Conservation (phyloP, 2,888 invertebrate species). For the Ormia ochracea region DNA sequence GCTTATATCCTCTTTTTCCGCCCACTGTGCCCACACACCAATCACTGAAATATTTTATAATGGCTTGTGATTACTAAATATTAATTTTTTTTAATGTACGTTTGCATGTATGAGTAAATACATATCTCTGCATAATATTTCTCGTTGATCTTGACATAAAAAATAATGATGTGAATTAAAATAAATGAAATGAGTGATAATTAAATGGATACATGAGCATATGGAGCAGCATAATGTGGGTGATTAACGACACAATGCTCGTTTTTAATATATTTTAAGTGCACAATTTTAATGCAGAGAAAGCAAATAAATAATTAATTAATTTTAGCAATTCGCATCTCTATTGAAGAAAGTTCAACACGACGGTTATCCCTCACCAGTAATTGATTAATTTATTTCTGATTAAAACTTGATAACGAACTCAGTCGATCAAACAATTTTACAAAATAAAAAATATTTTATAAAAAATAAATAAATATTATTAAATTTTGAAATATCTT, state of each 20-base stretch:
- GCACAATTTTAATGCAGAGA: neutral
- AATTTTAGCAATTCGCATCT: no score
- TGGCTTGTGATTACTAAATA: neutral
- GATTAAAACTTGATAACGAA: neutral
- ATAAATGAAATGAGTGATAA: slow-evolving; percentile 4
- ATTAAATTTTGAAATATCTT: no score
- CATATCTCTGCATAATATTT: neutral
- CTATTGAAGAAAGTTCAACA: no score
- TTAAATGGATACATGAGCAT: slow-evolving; percentile 19
- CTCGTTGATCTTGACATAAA: neutral
- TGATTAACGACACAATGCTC: slow-evolving; percentile 9
- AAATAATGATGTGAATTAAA: slow-evolving; percentile 1
- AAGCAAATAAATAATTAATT: neutral
- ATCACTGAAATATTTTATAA: neutral
- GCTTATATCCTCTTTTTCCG: neutral
- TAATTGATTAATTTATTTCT: no score
- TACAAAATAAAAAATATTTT: no score
- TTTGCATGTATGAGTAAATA: no score
- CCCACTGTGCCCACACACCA: slow-evolving; percentile 10
- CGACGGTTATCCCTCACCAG: no score
- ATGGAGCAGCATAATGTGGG: neutral
- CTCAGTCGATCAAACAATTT: no score
- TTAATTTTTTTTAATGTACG: no score
- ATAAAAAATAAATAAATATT: neutral
- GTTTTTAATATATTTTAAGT: neutral